Conservation (phyloP, 2,888 invertebrate species). For the Macrostomum cliftonense region DNA sequence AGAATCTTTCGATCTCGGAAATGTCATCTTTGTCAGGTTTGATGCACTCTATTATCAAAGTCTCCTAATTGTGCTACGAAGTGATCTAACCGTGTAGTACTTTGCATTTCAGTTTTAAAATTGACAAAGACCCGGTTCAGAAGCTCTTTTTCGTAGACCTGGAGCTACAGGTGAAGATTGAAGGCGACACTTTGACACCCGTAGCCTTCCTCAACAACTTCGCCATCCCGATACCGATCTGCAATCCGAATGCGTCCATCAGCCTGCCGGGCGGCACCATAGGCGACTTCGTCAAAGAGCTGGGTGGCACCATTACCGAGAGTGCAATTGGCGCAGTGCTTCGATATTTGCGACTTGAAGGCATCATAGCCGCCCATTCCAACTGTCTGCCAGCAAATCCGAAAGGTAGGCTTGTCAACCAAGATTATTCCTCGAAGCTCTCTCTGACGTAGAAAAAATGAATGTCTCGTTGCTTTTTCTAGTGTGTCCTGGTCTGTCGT, state of each 20-base stretch:
- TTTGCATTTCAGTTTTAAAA: slow-evolving; percentile 8
- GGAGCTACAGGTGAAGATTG: slow-evolving; percentile 10
- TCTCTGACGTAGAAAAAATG: too few species aligned
- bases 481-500: slow-evolving; percentile 14
- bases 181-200: slow-evolving; percentile 5
- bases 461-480: too few species aligned
- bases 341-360: slow-evolving; percentile 13
- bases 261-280: slow-evolving; percentile 13
- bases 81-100: too few species aligned
- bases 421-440: background rate
- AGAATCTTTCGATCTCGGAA: background rate
- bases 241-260: slow-evolving; percentile 13
- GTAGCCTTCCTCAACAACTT: slow-evolving; percentile 7
- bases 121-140: slow-evolving; percentile 10
- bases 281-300: slow-evolving; percentile 9
- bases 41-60: background rate
- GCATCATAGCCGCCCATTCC: slow-evolving; percentile 12
- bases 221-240: slow-evolving; percentile 14
- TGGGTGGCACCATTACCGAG: slow-evolving; percentile 14
- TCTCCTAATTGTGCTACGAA: too few species aligned
- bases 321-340: slow-evolving; percentile 13
- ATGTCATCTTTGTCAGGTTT: slow-evolving; percentile 1
- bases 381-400: slow-evolving; percentile 13
- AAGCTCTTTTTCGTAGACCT: slow-evolving; percentile 13
- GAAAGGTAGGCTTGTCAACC: background rate